A percentile compares a stretch with the other conserved stretches of the same genome.
phyloP scores from a whole-genome alignment of 2,888 invertebrate species.

The Podabrus alpinus region DNA sequence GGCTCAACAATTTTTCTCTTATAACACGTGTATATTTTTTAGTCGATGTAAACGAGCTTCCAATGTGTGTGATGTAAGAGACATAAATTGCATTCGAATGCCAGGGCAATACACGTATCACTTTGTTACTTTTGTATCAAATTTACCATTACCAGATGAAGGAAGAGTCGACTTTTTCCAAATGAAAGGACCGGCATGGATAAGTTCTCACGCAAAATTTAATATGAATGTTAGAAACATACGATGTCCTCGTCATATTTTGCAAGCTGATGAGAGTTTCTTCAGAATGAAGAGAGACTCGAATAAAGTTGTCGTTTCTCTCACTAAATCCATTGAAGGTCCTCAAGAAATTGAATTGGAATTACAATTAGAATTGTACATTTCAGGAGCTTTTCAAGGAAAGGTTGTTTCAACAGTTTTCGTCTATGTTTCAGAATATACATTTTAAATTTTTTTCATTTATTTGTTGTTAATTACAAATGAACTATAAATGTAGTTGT shows the following conservation, averaged over 20 bases:
- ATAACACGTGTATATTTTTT: conserved; percentile 44
- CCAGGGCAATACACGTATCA: conserved; percentile 91
- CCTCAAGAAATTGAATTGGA: conserved; percentile 91
- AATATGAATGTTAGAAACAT: conserved; percentile 70
- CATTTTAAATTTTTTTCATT: conserved; percentile 61
- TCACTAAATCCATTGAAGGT: conserved; percentile 76
- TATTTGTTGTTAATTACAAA: not conserved
- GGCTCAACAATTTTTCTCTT: not conserved
- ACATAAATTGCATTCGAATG: conserved; percentile 73
- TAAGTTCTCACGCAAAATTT: conserved; percentile 74
- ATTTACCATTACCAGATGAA: conserved; percentile 64
- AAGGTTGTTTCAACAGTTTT: conserved; percentile 84
- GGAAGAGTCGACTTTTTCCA: conserved; percentile 81
- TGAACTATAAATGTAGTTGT: not conserved
- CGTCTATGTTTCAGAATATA: conserved; percentile 83
- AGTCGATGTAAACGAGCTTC: conserved; percentile 81
- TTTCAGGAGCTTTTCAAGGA: conserved; percentile 73
- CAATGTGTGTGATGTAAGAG: conserved; percentile 72
- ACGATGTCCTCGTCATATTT: conserved; percentile 65
- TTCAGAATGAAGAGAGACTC: conserved; percentile 53
- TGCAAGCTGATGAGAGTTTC: conserved; percentile 49
- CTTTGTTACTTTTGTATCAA: conserved; percentile 89
- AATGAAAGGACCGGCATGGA: conserved; percentile 79
- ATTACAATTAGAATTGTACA: conserved; percentile 82
- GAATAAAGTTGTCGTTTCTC: conserved; percentile 74